Evolutionary conservation across 2,888 invertebrate genomes (phyloP), one percentile per base, ranked within the genome.

Genomic region (Plagodis dolabraria): DNA sequence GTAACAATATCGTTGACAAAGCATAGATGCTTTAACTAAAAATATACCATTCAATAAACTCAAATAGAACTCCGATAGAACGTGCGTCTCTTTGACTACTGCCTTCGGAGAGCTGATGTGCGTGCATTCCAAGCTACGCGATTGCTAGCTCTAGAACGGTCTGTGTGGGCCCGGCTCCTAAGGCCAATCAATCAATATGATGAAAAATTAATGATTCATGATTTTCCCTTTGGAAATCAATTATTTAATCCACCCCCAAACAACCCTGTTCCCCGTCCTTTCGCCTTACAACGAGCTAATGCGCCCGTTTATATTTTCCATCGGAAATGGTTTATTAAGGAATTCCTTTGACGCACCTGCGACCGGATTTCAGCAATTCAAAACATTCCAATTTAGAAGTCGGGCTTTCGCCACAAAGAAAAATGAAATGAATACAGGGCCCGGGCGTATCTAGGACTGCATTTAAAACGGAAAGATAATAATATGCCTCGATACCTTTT

Each of bases 321-420:
- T 76, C 65, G 75, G 70, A 66, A 77, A 77, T 75, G 77, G 76
- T 78, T 77, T 80, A 80, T 77, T 78, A 77, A 66, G 70, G 75
- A 71, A 79, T 79, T 70, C 72, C 72, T 82, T 82, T 79, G 77
- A 75, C 68, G 72, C 81, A 82, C 80, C 80, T 82, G 83, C 64
- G 78, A 65, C 71, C 70, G 72, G 70, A 68, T 78, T 82, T 77
- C 74, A 75, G 78, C 76, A 75, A 80, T 83, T 80, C 82, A 78
- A 82, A 84, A 83, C 76, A 82, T 83, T 82, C 70, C 76, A 82
- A 82, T 82, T 80, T 79, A 71, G 75, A 79, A 70, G 63, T 68
- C 70, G 57, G 64, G 58, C 58, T 70, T 57, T 69, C 66, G 62
- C 63, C 67, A 76, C 71, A 78, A 77, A 77, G 75, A 75, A 77